Evolutionary conservation across 2,797 vertebrate species (phyloP).

Genomic region (Botia almorhae): DNA sequence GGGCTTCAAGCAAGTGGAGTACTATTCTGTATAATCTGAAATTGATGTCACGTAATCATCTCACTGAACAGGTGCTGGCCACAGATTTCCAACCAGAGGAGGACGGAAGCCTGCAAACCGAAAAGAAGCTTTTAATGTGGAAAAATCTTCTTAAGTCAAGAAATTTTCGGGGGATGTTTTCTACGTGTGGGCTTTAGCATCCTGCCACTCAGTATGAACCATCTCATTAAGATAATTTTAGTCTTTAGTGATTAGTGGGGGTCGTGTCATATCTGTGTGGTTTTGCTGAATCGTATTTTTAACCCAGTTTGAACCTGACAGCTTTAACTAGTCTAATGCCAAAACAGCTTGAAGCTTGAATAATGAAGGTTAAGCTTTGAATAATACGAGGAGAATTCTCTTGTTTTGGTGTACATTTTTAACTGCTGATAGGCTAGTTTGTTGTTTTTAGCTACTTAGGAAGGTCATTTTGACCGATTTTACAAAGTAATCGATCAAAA

Average conservation of each 20-base stretch:
- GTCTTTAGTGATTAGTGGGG: slow-evolving; percentile 10
- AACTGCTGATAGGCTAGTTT: background rate
- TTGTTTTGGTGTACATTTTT: background rate
- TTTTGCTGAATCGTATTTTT: slow-evolving; percentile 19
- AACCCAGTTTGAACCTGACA: slow-evolving; percentile 19
- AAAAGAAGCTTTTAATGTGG: slow-evolving; percentile 28
- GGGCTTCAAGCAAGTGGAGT: slow-evolving; percentile 24
- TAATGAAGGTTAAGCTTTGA: background rate
- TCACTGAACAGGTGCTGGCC: slow-evolving; percentile 30
- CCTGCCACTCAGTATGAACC: slow-evolving; percentile 5
- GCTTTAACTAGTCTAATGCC: slow-evolving; percentile 1
- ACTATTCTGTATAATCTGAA: slow-evolving; percentile 31
- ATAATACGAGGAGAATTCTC: background rate
- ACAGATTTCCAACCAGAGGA: slow-evolving; percentile 26
- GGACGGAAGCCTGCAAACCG: slow-evolving; percentile 6
- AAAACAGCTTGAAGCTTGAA: slow-evolving; percentile 20
- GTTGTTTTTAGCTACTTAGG: background rate
- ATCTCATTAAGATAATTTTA: slow-evolving; percentile 20
- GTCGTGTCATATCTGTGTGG: background rate
- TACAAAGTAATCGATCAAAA: background rate
- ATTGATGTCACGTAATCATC: slow-evolving; percentile 27
- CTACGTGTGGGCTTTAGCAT: background rate
- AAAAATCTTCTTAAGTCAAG: slow-evolving; percentile 15
- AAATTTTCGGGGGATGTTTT: slow-evolving; percentile 3
- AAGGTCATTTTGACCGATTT: background rate